A percentile compares a stretch with the other conserved stretches of the same genome.
Evolutionary conservation across 2,888 invertebrate genomes (phyloP).

Genomic region (Nebria brevicollis): DNA sequence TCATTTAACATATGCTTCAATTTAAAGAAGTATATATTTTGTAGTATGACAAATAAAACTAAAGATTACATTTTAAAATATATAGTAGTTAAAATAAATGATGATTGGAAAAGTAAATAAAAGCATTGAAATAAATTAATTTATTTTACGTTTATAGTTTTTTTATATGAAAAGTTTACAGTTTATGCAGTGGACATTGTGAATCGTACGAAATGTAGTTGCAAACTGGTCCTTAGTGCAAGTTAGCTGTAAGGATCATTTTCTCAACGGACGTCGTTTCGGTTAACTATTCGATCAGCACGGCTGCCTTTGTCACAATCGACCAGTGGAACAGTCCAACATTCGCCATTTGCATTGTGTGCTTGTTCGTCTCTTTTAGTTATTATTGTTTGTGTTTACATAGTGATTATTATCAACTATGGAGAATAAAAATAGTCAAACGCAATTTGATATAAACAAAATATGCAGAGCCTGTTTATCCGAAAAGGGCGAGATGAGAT

Average conservation of each 20-base stretch:
- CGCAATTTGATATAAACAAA: constrained; percentile 60
- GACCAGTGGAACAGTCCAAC: constrained; percentile 63
- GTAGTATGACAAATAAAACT: too few species aligned
- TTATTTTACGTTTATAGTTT: neutral
- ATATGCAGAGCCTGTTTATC: constrained; percentile 64
- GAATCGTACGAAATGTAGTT: constrained; percentile 6
- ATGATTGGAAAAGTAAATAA: neutral
- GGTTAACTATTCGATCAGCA: constrained; percentile 35
- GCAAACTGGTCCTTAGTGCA: constrained; percentile 22
- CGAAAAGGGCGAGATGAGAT: constrained; percentile 63
- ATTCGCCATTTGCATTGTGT: constrained; percentile 61
- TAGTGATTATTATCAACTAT: constrained; percentile 59
- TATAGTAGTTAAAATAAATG: neutral
- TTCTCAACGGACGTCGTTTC: neutral
- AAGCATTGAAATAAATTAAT: neutral
- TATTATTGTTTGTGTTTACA: constrained; percentile 56
- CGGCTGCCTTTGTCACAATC: constrained; percentile 58
- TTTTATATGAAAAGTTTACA: neutral
- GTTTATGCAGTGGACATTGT: constrained; percentile 23
- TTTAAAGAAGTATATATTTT: too few species aligned
- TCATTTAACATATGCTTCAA: too few species aligned
- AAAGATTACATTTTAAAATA: too few species aligned
- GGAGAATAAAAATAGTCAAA: constrained; percentile 52
- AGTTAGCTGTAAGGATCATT: constrained; percentile 7
- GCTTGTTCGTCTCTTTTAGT: constrained; percentile 58